Evolutionary conservation across 2,888 invertebrate species (phyloP), one percentile per base, ranked within the genome.

Genomic region (Protula sp.): DNA sequence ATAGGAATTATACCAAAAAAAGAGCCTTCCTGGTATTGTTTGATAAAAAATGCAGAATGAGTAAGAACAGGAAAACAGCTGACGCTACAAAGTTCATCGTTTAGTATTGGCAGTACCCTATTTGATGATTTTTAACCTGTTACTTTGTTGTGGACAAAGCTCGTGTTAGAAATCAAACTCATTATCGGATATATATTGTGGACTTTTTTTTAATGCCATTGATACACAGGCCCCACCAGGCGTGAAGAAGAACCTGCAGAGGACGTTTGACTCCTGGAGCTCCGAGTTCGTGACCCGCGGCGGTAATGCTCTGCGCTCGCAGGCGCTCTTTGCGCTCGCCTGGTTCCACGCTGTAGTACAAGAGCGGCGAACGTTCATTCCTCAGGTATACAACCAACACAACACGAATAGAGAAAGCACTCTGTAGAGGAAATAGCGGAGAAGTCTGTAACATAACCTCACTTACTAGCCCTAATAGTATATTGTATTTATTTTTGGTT

Each of bases 301-400:
- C 27, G 76, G 78, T 31, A 74, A 71, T 59, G 72, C 76, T 1
- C 67, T 78, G 9, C 70, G 82, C 22, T 70, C 80, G 22, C 84
- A 85, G 71, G 82, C 86, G 1, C 77, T 89, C 59, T 87, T 97
- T 71, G 87, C 90, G 3, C 82, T 95, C 22, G 88, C 94, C 64
- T 89, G 91, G 85, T 84, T 92, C 59, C 94, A 97, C 79, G 93
- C 97, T 0, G 84, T 95, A 19, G 85, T 94, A 56, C 85, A 86
- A 70, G 98, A 99, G 81, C 85, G 99, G 47, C 85, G 97, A 61
- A 90, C 89, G 56, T 98, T 89, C 79, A 90, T 94, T 70, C 94
- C 94, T 0, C 91, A 84, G 76, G 83, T 66, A 30, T 5, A 38
- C 24, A 24, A 38, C 45, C n/a, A n/a, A 19, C 14, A 19, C 14